Evolutionary conservation across 1,140 invertebrate species (phyloP).

Genomic region (Thaumetopoea pityocampa): DNA sequence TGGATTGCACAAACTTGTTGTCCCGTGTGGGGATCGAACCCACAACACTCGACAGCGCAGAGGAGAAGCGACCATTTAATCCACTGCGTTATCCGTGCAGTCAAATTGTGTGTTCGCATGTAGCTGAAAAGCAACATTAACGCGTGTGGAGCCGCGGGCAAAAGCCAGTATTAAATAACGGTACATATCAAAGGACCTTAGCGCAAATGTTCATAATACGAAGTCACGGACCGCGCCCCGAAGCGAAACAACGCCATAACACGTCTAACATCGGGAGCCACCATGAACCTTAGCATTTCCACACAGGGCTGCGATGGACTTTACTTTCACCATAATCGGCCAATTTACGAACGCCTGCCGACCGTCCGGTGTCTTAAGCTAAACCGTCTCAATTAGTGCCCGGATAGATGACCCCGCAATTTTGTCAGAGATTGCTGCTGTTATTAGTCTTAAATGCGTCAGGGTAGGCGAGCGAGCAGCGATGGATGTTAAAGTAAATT

Average conservation of each 20-base stretch:
- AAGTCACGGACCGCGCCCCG: slow-evolving; percentile 31
- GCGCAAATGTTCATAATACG: slow-evolving; percentile 23
- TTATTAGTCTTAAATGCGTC: slow-evolving; percentile 61
- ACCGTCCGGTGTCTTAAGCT: slow-evolving; percentile 58
- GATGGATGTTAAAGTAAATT: slow-evolving; percentile 15
- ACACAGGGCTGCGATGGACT: slow-evolving; percentile 47
- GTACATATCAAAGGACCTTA: slow-evolving; percentile 20
- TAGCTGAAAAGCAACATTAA: no score
- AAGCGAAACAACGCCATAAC: slow-evolving; percentile 45
- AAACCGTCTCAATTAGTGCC: slow-evolving; percentile 73
- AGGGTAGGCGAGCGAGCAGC: slow-evolving; percentile 25
- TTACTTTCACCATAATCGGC: slow-evolving; percentile 71
- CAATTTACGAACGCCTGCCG: slow-evolving; percentile 63
- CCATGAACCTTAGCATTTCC: slow-evolving; percentile 65
- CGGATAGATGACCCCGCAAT: slow-evolving; percentile 68
- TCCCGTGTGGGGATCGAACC: no score
- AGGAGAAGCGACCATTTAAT: no score
- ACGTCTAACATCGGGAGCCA: slow-evolving; percentile 61
- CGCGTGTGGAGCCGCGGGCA: no score
- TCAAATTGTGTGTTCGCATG: no score
- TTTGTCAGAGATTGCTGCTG: slow-evolving; percentile 57
- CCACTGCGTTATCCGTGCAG: no score
- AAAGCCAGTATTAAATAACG: slow-evolving; percentile 15
- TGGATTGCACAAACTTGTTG: no score
- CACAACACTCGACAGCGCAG: no score